Evolutionary conservation across 2,113 vertebrate species (phyloP), one percentile per base, ranked within the genome.

Genomic region (Festucalex cinctus): DNA sequence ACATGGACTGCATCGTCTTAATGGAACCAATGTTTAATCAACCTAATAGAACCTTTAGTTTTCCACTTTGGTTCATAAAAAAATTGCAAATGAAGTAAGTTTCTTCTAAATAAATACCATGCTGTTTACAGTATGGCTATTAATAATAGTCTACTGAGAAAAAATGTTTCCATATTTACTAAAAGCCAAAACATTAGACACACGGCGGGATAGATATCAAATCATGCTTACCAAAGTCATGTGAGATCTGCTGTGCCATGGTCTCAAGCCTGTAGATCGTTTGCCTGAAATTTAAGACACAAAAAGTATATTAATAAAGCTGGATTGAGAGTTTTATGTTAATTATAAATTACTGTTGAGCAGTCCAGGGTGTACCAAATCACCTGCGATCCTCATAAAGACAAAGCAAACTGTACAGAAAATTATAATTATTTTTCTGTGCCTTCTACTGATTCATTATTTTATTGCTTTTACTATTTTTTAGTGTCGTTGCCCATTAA

Each of bases 141-240:
- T 46, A 22, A 53, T 9, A 53, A 46, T 24, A 17, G n/a, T 13
- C 32, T 20, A 41, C 66, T n/a, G 3, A 67, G 9, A 26, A 24
- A 43, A 65, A n/a, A n/a, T n/a, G n/a, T n/a, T n/a, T 26, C 9
- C 44, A 46, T 20, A 20, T 7, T 6, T 46, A 2, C 44, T 46
- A 16, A 46, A 7, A 46, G 44, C 16, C 44, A 19, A 5, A 37
- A 9, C 41, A 65, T 44, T 66, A 17, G 13, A 20, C 32, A 16
- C 9, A 66, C 4, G 20, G 12, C 5, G 12, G 51, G 24, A 54
- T 17, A 39, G 8, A 68, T 22, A 56, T 53, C 35, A 57, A 36
- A 6, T 66, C n/a, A 82, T 73, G 85, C 93, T 95, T 94, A 98
- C 97, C 94, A 90, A 98, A 96, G 87, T 97, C 95, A 90, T 92